phyloP scores from a whole-genome alignment of 2,888 invertebrate genomes.

The Aporophyla lueneburgensis region DNA sequence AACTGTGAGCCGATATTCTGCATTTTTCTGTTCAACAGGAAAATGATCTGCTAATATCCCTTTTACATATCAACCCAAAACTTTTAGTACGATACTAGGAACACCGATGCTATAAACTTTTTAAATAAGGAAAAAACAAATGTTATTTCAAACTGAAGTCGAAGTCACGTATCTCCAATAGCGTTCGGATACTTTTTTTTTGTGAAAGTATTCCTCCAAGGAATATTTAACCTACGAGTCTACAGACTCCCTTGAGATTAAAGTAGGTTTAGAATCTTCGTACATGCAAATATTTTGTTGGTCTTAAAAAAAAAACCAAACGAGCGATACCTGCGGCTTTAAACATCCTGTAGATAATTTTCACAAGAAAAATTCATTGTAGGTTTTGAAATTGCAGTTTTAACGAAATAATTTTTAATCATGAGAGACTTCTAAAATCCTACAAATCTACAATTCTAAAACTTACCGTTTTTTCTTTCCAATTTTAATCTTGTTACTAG shows the following conservation, averaged over 20 bases:
- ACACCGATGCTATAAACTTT: conserved; percentile 35
- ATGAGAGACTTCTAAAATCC: no score
- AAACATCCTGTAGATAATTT: no score
- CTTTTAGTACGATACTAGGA: conserved; percentile 7
- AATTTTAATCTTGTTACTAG: neutral
- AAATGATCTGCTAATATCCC: conserved; percentile 14
- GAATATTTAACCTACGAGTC: no score
- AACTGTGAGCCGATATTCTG: neutral
- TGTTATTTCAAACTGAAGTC: conserved; percentile 25
- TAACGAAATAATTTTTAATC: no score
- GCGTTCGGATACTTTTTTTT: conserved; percentile 56
- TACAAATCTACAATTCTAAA: no score
- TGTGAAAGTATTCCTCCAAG: conserved; percentile 41
- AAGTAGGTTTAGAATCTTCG: conserved; percentile 27
- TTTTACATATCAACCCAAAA: conserved; percentile 19
- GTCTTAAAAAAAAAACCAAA: no score
- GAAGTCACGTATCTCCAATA: conserved; percentile 56
- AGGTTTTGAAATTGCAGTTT: no score
- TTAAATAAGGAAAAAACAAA: conserved; percentile 43
- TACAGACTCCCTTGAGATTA: no score
- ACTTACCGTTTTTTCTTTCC: no score
- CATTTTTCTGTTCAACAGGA: conserved; percentile 5
- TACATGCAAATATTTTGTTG: conserved; percentile 17
- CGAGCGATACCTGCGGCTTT: no score
- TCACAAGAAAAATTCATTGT: no score